Evolutionary conservation across 2,113 vertebrate species (phyloP), one percentile per base, ranked within the genome.

Genomic region (Lamprologus tigripictilis): DNA sequence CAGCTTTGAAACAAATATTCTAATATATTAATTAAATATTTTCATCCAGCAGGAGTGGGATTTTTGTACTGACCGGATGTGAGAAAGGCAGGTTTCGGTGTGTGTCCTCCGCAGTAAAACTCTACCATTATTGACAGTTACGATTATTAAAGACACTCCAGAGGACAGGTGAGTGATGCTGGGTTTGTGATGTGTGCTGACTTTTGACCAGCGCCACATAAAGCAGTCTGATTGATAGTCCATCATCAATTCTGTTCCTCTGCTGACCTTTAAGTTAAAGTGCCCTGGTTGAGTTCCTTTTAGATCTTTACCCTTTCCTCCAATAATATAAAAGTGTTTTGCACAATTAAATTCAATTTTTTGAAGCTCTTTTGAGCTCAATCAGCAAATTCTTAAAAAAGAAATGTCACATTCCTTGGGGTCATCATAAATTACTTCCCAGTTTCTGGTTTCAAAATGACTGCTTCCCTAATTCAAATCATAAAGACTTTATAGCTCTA

Each of bases 361-460:
- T n/a, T 13, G 26, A 19, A 3, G 1, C 1, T 51, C 16, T 9
- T 3, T 9, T 42, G 12, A 33, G 53, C 84, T 14, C 6, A 21
- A 23, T 90, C 83, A 81, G 84, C 90, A 94, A 21, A 82, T 85
- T 91, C 13, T 61, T 28, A 16, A 33, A 81, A 33, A 58, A 4
- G 14, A 2, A 6, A 66, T 31, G 19, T 47, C 3, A n/a, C 3
- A 80, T 58, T 83, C 26, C 14, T 73, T 21, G 4, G 23, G 7
- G 5, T 89, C 86, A 89, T 90, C 54, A 90, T 35, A 83, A 88
- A 51, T 40, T 4, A 12, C 66, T 92, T 94, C 91, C 81, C 45
- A 7, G 4, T 90, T 94, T 90, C 28, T 16, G 13, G 23, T 93
- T 88, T 79, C 23, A 55, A 11, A 19, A 88, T 71, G 2, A 66